Evolutionary conservation across 2,113 vertebrate genomes (phyloP).

Genomic region (Perccottus glenii): DNA sequence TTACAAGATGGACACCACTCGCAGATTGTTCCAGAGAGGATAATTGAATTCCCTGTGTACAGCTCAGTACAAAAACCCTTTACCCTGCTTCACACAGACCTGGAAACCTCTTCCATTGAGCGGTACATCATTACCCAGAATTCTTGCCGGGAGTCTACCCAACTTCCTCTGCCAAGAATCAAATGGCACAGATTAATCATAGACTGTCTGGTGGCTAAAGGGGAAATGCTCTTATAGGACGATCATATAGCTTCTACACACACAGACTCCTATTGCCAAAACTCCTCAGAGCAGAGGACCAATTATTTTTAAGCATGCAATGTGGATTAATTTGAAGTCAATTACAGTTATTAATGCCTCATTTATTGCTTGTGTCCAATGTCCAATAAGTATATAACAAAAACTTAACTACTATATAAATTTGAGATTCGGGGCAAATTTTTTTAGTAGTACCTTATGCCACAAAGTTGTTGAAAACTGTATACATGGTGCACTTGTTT

Average conservation of each 20-base stretch:
- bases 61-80: conserved; percentile 18
- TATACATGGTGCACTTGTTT: no score
- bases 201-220: conserved; percentile 30
- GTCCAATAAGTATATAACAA: no score
- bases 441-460: no score
- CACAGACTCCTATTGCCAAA: not conserved
- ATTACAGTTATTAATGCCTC: not conserved
- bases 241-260: conserved; percentile 22
- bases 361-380: not conserved
- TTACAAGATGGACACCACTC: conserved; percentile 42
- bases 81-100: conserved; percentile 8
- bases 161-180: conserved; percentile 59
- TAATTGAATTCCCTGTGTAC: conserved; percentile 61
- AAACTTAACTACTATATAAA: no score
- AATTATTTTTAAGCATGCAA: not conserved
- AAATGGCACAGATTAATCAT: conserved; percentile 68
- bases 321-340: not conserved
- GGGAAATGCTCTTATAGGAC: conserved; percentile 25
- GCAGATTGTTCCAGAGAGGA: conserved; percentile 20
- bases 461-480: no score
- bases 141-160: conserved; percentile 56
- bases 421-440: no score
- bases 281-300: not conserved
- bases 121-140: conserved; percentile 68
- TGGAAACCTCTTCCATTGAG: conserved; percentile 30